Evolutionary conservation across 2,888 invertebrate species (phyloP), one percentile per base, ranked within the genome.

Genomic region (Hylaea fasciaria): DNA sequence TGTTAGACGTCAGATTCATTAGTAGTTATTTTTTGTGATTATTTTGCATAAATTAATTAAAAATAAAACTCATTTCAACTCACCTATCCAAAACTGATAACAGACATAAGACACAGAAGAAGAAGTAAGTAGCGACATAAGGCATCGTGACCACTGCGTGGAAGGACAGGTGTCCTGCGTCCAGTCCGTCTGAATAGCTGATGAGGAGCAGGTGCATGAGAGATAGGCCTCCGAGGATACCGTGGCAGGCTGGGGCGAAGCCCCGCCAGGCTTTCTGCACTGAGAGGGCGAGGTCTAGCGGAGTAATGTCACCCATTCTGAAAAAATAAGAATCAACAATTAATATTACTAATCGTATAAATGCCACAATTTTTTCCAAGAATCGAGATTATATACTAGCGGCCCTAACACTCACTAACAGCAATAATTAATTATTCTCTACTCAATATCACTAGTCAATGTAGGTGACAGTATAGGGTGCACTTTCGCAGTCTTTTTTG

Each of bases 51-150:
- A n/a, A n/a, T n/a, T n/a, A n/a, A n/a, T n/a, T n/a, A n/a, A n/a
- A n/a, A n/a, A n/a, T n/a, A n/a, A n/a, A n/a, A n/a, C n/a, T n/a
- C n/a, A n/a, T n/a, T n/a, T n/a, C 1, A 37, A 37, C 84, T 80
- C 68, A 94, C 94, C 94, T 89, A 78, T 94, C 94, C 69, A 94
- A 85, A 35, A 94, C 94, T 0, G 94, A 94, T 1, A 94, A 82
- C 48, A 94, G 67, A 69, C 94, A 94, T 56, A 94, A 80, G 1
- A 93, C 91, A 55, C 93, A 93, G 62, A 94, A 87, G 72, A 94
- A 92, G 71, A 93, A 94, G 72, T 94, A 94, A 0, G 93, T 78
- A 0, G 92, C 92, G 0, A 92, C 92, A 55, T 92, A 93, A 0
- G 93, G 93, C 90, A 91, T 91, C 0, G 92, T 91, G 43, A 92